phyloP scores from a whole-genome alignment of 2,113 vertebrate genomes.

The Erythrocercus mccallii region DNA sequence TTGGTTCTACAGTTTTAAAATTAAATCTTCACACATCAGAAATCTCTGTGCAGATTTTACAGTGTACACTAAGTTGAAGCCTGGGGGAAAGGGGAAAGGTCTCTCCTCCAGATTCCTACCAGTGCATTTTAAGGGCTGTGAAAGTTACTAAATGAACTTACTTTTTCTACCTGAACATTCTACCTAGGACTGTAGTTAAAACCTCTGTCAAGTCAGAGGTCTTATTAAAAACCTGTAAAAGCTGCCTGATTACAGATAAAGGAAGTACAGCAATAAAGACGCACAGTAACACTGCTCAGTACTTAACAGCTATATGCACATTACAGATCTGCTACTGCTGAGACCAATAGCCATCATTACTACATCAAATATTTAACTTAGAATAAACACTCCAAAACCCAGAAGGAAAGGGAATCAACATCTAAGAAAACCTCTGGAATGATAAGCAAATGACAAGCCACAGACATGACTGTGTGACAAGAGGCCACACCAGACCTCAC shows the following conservation, averaged over 20 bases:
- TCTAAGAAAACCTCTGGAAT: not conserved
- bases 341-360: not conserved
- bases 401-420: constrained; percentile 11
- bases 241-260: constrained; percentile 76
- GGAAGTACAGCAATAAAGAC: constrained; percentile 1
- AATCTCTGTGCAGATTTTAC: constrained; percentile 56
- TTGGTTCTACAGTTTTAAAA: constrained; percentile 55
- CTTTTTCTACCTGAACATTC: not conserved
- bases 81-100: not conserved
- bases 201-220: constrained; percentile 34
- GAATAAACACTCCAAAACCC: constrained; percentile 1
- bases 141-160: constrained; percentile 26
- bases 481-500: not conserved
- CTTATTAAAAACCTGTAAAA: constrained; percentile 68
- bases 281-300: not conserved
- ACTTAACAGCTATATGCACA: not conserved
- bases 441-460: not conserved
- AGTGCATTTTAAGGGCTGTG: constrained; percentile 40
- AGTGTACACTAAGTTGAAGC: constrained; percentile 28
- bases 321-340: not conserved
- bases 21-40: constrained; percentile 61
- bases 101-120: constrained; percentile 25
- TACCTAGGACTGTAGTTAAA: constrained; percentile 19
- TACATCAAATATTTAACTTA: constrained; percentile 24
- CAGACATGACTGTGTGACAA: not conserved